Evolutionary conservation across 2,113 vertebrate species (phyloP).

Genomic region (Maccullochella peelii): DNA sequence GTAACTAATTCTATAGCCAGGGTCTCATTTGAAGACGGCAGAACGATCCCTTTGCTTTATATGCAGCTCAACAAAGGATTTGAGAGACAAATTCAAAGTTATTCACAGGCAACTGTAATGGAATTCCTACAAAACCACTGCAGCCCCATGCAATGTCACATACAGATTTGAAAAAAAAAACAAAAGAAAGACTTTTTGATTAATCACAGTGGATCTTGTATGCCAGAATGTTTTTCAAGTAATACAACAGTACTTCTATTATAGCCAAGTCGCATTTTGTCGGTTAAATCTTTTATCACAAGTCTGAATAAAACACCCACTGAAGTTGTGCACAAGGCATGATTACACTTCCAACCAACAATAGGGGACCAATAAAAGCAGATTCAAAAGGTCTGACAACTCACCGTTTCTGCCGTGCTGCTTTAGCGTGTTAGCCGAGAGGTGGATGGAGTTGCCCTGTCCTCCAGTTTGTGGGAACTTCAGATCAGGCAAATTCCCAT

Average conservation of each 20-base stretch:
- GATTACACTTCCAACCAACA: conserved; percentile 18
- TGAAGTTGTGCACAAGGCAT: neutral
- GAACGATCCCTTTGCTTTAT: conserved; percentile 38
- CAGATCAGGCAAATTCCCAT: conserved; percentile 94
- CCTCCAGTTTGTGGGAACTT: conserved; percentile 93
- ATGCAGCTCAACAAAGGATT: conserved; percentile 44
- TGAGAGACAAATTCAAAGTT: conserved; percentile 38
- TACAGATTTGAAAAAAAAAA: neutral
- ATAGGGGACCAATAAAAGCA: neutral
- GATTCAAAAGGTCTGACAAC: conserved; percentile 17
- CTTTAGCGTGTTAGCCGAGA: conserved; percentile 96
- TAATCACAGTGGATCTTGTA: conserved; percentile 25
- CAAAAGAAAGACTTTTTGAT: conserved; percentile 16
- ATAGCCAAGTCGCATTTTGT: neutral
- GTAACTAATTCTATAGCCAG: conserved; percentile 45
- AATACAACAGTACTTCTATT: conserved; percentile 3
- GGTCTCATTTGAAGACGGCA: conserved; percentile 38
- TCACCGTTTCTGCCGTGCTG: conserved; percentile 96
- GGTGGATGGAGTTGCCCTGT: conserved; percentile 93
- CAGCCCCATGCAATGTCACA: neutral
- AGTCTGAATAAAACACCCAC: neutral
- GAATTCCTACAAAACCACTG: conserved; percentile 33
- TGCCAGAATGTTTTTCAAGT: neutral
- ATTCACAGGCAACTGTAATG: conserved; percentile 45
- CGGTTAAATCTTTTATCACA: neutral